Evolutionary conservation across 2,888 invertebrate genomes (phyloP).

Genomic region (Tipula vernalis): DNA sequence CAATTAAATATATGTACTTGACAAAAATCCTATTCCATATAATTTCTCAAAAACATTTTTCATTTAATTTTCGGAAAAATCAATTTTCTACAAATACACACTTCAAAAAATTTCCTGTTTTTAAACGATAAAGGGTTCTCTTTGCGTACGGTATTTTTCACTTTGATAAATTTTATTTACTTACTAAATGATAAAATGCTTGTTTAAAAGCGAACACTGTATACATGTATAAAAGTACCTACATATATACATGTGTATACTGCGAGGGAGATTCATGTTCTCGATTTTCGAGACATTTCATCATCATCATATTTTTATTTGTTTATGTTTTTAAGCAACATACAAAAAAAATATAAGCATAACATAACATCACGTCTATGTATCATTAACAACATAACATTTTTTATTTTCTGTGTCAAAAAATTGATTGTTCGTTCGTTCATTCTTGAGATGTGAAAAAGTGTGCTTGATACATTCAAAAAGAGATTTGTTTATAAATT

Average conservation of each 20-base stretch:
- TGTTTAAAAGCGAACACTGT: neutral
- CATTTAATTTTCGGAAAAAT: neutral
- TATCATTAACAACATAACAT: neutral
- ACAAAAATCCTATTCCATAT: neutral
- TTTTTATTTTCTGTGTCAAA: neutral
- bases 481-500: neutral
- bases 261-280: neutral
- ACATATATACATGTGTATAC: neutral
- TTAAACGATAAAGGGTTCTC: neutral
- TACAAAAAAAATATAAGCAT: neutral
- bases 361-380: neutral
- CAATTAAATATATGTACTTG: neutral
- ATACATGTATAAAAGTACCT: no score
- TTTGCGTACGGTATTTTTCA: neutral
- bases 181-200: neutral
- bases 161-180: neutral
- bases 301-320: neutral
- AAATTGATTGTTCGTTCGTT: neutral
- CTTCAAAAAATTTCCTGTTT: neutral
- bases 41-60: neutral
- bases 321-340: neutral
- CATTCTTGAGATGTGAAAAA: neutral
- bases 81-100: neutral
- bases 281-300: neutral
- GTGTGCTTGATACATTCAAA: neutral